phyloP scores from a whole-genome alignment of 2,888 invertebrate genomes.

The Nyleta sp. region DNA sequence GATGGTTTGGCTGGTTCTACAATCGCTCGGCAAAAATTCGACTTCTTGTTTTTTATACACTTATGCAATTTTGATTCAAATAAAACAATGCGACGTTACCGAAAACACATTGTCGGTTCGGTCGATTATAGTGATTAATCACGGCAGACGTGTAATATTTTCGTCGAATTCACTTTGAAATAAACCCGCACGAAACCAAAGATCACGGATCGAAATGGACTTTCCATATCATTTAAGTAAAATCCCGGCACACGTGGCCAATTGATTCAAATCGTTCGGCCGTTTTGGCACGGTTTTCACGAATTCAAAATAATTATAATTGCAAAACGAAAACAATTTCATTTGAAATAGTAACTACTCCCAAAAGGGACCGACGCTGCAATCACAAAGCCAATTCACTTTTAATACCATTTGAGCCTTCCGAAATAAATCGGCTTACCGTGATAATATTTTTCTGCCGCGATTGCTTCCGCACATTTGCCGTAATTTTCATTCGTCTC shows the following conservation, averaged over 20 bases:
- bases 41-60: neutral
- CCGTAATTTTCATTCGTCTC: constrained; percentile 10
- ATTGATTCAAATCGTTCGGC: neutral
- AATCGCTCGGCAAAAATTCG: neutral
- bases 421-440: constrained; percentile 30
- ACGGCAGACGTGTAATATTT: too few species aligned
- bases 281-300: neutral
- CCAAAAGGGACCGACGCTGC: neutral
- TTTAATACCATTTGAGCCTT: constrained; percentile 7
- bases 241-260: neutral
- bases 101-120: too few species aligned
- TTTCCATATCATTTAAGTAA: constrained; percentile 39
- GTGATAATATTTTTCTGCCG: constrained; percentile 27
- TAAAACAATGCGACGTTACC: too few species aligned
- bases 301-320: constrained; percentile 6
- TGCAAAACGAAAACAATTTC: neutral
- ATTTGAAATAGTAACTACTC: neutral
- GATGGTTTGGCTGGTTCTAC: neutral
- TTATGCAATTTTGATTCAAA: constrained; percentile 4
- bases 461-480: constrained; percentile 17
- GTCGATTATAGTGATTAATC: too few species aligned
- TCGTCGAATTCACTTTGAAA: too few species aligned
- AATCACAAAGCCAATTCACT: constrained; percentile 7
- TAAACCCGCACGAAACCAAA: too few species aligned
- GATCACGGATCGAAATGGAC: constrained; percentile 16